Percentiles rank a stretch among this genome's conserved stretches.
Conservation (phyloP, 2,113 vertebrate species). For the Plestiodon gilberti region DNA sequence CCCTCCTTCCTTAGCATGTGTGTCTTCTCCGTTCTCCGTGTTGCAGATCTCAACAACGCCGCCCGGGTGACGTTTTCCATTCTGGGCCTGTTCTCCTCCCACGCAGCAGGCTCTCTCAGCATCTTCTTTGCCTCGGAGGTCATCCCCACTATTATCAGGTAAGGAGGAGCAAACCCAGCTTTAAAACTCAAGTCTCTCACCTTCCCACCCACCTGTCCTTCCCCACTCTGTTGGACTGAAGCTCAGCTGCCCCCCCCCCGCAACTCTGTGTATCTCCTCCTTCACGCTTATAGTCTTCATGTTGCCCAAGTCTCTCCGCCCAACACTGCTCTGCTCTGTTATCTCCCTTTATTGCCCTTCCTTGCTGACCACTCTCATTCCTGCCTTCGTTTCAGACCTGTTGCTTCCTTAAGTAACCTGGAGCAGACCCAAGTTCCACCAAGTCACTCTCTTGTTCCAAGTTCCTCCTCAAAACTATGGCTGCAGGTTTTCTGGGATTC, state of each 20-base stretch:
- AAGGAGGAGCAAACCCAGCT: not conserved
- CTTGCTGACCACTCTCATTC: no score
- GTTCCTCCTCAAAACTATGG: not conserved
- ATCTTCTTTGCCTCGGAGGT: conserved; percentile 88
- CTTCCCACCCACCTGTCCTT: not conserved
- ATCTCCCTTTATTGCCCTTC: no score
- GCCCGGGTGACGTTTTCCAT: conserved; percentile 87
- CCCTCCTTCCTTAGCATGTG: not conserved
- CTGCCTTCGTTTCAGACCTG: no score
- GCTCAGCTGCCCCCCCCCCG: no score
- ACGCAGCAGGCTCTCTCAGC: conserved; percentile 84
- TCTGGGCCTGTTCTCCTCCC: conserved; percentile 87
- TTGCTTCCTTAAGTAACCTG: no score
- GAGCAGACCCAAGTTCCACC: not conserved
- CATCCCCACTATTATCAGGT: conserved; percentile 90
- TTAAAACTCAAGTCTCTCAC: not conserved
- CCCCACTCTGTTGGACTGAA: not conserved
- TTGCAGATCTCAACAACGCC: conserved; percentile 83
- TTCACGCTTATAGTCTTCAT: not conserved
- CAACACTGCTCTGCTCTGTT: not conserved
- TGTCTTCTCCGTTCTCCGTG: not conserved
- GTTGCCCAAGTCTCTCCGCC: not conserved
- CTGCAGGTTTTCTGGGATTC: not conserved
- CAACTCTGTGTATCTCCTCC: not conserved
- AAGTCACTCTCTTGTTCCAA: not conserved